Conservation (phyloP, 2,888 invertebrate species). For the Sarcophaga subvicina region DNA sequence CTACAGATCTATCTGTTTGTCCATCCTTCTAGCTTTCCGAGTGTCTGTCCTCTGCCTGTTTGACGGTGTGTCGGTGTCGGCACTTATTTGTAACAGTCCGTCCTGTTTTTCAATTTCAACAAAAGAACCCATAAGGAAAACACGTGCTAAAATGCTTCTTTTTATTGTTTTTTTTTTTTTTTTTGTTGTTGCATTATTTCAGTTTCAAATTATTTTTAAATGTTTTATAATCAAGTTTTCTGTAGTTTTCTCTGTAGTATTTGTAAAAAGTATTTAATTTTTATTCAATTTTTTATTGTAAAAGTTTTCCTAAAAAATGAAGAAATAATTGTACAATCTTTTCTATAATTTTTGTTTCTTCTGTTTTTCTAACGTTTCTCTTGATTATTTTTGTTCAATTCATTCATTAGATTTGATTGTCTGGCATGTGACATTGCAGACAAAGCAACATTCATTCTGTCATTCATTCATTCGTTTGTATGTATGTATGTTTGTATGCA, state of each 20-base stretch:
- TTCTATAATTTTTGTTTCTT: neutral
- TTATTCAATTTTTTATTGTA: neutral
- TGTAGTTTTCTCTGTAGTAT: neutral
- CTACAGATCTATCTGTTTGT: neutral
- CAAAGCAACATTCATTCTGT: neutral
- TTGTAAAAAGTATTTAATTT: slow-evolving; percentile 19
- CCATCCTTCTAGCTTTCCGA: neutral
- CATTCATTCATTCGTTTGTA: no score
- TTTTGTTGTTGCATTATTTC: neutral
- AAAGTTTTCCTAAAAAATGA: neutral
- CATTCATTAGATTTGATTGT: slow-evolving; percentile 45
- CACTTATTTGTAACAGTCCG: neutral
- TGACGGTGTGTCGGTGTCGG: slow-evolving; percentile 7
- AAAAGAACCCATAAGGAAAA: slow-evolving; percentile 57
- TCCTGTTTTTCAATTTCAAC: slow-evolving; percentile 52
- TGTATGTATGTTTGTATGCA: neutral
- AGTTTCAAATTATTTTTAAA: slow-evolving; percentile 33
- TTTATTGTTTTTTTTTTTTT: neutral
- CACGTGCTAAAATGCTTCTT: slow-evolving; percentile 57
- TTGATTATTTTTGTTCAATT: slow-evolving; percentile 30
- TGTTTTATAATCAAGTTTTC: slow-evolving; percentile 39
- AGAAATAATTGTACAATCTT: slow-evolving; percentile 8
- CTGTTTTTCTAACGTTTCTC: neutral
- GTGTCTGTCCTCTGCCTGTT: slow-evolving; percentile 6
- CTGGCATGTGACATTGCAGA: slow-evolving; percentile 32